Evolutionary conservation across 2,888 invertebrate species (phyloP).

Genomic region (Nomada hirtipes): DNA sequence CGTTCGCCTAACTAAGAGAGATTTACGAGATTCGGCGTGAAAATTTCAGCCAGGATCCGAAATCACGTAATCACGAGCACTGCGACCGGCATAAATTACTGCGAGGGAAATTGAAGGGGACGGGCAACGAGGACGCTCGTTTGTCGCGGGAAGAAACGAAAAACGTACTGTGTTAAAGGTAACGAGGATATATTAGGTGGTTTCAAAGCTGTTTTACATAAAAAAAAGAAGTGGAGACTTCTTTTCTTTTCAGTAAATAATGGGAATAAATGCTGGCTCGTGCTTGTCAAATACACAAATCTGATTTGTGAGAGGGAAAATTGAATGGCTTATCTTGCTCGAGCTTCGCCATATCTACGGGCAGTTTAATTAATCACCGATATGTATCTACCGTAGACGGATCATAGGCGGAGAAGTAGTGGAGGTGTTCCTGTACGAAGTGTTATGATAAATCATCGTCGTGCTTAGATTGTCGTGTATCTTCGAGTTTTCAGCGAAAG

Average conservation of each 20-base stretch:
- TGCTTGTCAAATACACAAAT: conserved; percentile 22
- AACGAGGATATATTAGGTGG: too few relatives aligned
- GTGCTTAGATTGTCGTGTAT: conserved; percentile 9
- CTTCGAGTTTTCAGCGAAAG: neutral
- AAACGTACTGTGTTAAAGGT: too few relatives aligned
- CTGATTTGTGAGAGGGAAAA: conserved; percentile 25
- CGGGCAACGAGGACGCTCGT: neutral
- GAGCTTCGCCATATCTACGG: conserved; percentile 23
- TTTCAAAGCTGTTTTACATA: too few relatives aligned
- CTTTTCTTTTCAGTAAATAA: neutral
- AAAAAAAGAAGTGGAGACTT: neutral
- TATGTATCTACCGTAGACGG: conserved; percentile 31
- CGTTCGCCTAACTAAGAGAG: neutral
- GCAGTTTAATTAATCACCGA: conserved; percentile 45
- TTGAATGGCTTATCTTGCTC: conserved; percentile 35
- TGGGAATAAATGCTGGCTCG: neutral
- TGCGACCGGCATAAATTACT: conserved; percentile 48
- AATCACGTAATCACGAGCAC: conserved; percentile 47
- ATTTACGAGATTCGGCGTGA: conserved; percentile 26
- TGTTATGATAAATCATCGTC: conserved; percentile 50
- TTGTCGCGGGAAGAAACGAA: too few relatives aligned
- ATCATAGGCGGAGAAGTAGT: conserved; percentile 42
- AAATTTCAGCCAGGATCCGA: conserved; percentile 28
- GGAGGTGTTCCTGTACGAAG: conserved; percentile 15
- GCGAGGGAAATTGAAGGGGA: conserved; percentile 26